Evolutionary conservation across 2,888 invertebrate species (phyloP), one percentile per base, ranked within the genome.

Genomic region (Mylabris sibirica): DNA sequence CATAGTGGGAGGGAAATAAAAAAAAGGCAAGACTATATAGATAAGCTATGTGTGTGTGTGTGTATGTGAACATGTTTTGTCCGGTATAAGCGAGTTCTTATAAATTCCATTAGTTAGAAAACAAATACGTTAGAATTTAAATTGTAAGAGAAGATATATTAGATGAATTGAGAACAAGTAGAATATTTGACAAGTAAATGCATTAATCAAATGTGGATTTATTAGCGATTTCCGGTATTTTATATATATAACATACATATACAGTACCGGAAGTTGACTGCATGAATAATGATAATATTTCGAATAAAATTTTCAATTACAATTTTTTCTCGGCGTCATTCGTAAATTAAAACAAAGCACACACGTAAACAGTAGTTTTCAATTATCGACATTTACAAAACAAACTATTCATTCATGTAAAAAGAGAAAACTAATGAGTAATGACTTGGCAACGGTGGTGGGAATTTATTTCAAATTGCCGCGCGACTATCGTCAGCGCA

Each of bases 191-290:
- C 4, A 49, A 49, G 49, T 49, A 49, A 49, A 49, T 49, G 20
- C 49, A 49, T 41, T n/a, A 41, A 41, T 49, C 49, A 17, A 49
- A 49, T 20, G 49, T 49, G 49, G 49, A 49, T 49, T 49, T 49
- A 49, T 49, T 49, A 17, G 9, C 11, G 17, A 20, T 49, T 49
- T 49, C 49, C 49, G 49, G 49, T 12, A 30, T 30, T 30, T 4
- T 30, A 30, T 30, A 6, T 6, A 6, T 49, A 20, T 17, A 49
- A 17, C 20, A 1, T 49, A 49, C 1, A 49, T 30, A 30, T 30
- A 30, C 30, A 30, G 30, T 30, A 49, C 17, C 20, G 49, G 49
- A 17, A 49, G 20, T 49, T 49, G 6, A 49, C 20, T 49, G 49
- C 49, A 49, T 49, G 49, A 49, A 49, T 49, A 41, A 41, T 44